Evolutionary conservation across 2,888 invertebrate species (phyloP), one percentile per base, ranked within the genome.

Genomic region (Carcina quercana): DNA sequence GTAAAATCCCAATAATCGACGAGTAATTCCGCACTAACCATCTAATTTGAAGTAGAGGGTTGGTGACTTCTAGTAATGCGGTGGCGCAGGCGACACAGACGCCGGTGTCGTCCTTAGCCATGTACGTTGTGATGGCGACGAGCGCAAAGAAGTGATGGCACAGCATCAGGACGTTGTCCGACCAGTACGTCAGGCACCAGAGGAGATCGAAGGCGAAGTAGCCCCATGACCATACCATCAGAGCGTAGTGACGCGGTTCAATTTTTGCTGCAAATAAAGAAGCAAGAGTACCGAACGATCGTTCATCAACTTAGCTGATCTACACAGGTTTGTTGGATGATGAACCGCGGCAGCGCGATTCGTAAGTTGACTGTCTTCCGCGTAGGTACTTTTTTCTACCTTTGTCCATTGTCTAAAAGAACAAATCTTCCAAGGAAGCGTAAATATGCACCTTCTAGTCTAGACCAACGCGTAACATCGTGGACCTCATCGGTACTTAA

Each of bases 131-230:
- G 36, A 88, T 67, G n/a, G 86, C 85, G 24, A 68, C 34, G 7
- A 87, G 64, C 7, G 87, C 85, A 45, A 76, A 74, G 1, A 67
- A 15, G 47, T 88, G 89, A 59, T 89, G 88, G 11, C 60, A 53
- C 10, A 88, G 58, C 82, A 88, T 88, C 25, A 88, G 55, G 7
- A 57, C 46, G 19, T 78, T 74, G 37, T 86, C 79, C 1, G 75
- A 69, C 65, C 84, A 79, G 60, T 87, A 82, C 29, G 75, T 46
- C 8, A 86, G 43, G 50, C 87, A 86, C 89, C 89, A 89, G 7
- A 78, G 50, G 20, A 87, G 63, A 61, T 89, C 89, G 47, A 87
- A 86, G 1, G 87, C 70, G 56, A 89, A 89, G 64, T 89, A 89
- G 12, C 89, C 88, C 61, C 88, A 80, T 25, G 88, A 88, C 65